Conservation (phyloP, 2,797 vertebrate genomes). For the Megaceryle alcyon region DNA sequence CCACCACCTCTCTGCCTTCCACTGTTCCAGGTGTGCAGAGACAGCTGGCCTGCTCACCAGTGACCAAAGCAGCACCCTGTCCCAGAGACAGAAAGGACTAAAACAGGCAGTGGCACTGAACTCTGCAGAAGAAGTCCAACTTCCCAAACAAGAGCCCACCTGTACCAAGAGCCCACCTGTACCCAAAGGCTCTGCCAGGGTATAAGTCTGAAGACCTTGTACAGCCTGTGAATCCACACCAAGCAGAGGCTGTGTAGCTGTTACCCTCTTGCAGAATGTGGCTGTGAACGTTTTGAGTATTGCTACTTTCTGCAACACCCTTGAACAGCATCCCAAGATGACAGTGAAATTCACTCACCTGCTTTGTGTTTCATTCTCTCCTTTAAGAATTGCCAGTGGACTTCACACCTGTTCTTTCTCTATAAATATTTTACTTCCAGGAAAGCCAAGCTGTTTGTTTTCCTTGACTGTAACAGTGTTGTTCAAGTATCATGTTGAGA, state of each 20-base stretch:
- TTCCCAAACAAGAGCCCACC: background rate
- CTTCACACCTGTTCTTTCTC: slow-evolving; percentile 7
- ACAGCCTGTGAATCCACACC: background rate
- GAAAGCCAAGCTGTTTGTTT: slow-evolving; percentile 19
- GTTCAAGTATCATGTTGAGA: background rate
- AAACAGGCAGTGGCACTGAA: background rate
- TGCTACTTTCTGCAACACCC: background rate
- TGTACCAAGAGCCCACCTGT: background rate
- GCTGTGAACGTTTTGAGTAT: background rate
- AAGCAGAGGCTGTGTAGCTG: background rate
- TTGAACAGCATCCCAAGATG: background rate
- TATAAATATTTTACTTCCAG: slow-evolving; percentile 34
- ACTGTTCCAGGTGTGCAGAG: fast-evolving
- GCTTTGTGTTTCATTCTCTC: background rate
- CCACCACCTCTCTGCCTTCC: background rate
- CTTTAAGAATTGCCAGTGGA: background rate
- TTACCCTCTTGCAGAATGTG: background rate
- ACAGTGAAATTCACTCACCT: background rate
- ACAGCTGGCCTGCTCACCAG: background rate
- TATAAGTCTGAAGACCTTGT: background rate
- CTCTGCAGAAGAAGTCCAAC: background rate
- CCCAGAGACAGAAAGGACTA: background rate
- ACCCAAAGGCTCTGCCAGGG: background rate
- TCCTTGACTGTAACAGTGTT: background rate
- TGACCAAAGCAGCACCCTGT: too few relatives aligned